phyloP scores from a whole-genome alignment of 2,797 vertebrate species.

The Pogonophryne albipinna region DNA sequence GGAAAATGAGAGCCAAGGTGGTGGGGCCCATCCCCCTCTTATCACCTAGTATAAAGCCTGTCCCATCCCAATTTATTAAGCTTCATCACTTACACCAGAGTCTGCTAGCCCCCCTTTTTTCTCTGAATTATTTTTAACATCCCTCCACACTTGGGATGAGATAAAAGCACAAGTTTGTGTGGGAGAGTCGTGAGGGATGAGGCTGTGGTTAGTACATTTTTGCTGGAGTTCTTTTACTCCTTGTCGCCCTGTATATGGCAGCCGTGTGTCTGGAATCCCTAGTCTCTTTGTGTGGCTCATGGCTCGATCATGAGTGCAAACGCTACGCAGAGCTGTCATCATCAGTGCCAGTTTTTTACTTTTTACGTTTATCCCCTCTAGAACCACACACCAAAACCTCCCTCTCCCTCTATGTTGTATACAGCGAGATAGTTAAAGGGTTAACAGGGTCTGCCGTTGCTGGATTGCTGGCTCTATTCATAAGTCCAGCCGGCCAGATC shows the following conservation, averaged over 20 bases:
- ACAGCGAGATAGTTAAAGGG: slow-evolving; percentile 38
- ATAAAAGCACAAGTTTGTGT: slow-evolving; percentile 77
- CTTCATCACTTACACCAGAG: slow-evolving; percentile 55
- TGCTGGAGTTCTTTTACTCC: slow-evolving; percentile 47
- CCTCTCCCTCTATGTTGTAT: slow-evolving; percentile 34
- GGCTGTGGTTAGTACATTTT: slow-evolving; percentile 61
- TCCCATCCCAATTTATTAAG: slow-evolving; percentile 66
- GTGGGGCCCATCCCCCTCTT: slow-evolving; percentile 32
- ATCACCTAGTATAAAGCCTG: slow-evolving; percentile 66
- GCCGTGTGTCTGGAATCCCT: slow-evolving; percentile 46
- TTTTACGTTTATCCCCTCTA: slow-evolving; percentile 15
- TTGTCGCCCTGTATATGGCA: slow-evolving; percentile 44
- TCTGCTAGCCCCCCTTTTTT: slow-evolving; percentile 60
- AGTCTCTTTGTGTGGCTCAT: slow-evolving; percentile 23
- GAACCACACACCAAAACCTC: slow-evolving; percentile 21
- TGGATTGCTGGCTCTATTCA: slow-evolving; percentile 84
- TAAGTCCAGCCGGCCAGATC: slow-evolving; percentile 73
- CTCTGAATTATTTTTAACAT: slow-evolving; percentile 77
- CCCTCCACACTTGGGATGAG: slow-evolving; percentile 68
- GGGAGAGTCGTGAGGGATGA: slow-evolving; percentile 64
- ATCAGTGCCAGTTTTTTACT: slow-evolving; percentile 36
- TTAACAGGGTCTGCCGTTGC: slow-evolving; percentile 72
- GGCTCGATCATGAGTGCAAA: slow-evolving; percentile 44
- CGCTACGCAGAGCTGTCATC: slow-evolving; percentile 44
- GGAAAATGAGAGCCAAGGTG: slow-evolving; percentile 71